Base-by-base conservation (phyloP, 1,140 invertebrate genomes). In the Drosophila tani region DNA sequence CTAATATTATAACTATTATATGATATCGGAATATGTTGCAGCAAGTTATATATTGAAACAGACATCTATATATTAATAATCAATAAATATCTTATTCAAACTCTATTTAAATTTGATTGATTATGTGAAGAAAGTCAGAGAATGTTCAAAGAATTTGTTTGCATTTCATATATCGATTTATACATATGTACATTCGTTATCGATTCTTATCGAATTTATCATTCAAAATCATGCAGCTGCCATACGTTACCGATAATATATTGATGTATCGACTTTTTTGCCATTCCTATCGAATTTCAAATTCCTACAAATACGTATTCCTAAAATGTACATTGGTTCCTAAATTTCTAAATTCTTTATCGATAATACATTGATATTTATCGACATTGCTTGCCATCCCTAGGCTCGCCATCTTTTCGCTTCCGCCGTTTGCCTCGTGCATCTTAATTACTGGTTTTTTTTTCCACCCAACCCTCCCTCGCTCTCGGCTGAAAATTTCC, bases 351-450 rank as follows among this genome's bases (percentile, higher is more conserved):
- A 27, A 19, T 7, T 50, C n/a, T 2, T 21, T 14, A 55, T 21
- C 6, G 12, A 21, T 35, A 38, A 21, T 35, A 35, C 15, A 29
- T 49, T 27, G 15, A 2, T 12, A 51, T 14, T 4, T 40, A 35
- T 35, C 35, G 35, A 38, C 5, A 2, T 32, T n/a, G 17, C 7
- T 8, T 38, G 19, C 35, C 19, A 55, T 55, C 51, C 51, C 32
- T 38, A 14, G 51, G 19, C 32, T 0, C 51, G 83, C 84, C 83
- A 87, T 87, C 76, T 87, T 87, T 81, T 79, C 75, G 81, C 85
- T 87, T 87, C 84, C 84, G 84, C 74, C 56, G 84, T 88, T 86
- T 84, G 84, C 85, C 85, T 84, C 84, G 84, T 90, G 84, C 84
- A 87, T 87, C 81, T 87, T 87, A 87, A 87, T 87, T 87, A 87